Evolutionary conservation across 64 coral and sea anemone species (phyloP).

Genomic region (Pachyseris speciosa): DNA sequence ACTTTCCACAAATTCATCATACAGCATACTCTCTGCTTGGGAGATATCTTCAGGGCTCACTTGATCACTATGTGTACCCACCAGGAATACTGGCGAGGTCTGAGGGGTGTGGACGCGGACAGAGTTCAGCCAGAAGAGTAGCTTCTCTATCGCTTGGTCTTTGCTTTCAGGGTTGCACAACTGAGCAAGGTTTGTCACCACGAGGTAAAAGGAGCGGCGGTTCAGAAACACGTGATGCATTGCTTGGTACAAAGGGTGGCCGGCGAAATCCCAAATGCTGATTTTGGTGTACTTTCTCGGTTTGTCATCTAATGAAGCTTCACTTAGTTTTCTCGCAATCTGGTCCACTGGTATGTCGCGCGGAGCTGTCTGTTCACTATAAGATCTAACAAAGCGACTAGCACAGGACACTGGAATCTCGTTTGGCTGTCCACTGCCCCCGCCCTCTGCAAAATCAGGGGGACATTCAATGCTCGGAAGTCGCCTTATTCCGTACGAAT

Average conservation of each 20-base stretch:
- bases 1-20: constrained; percentile 1
- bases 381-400: not conserved
- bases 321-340: not conserved
- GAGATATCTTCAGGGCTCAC: constrained; percentile 35
- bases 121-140: constrained; percentile 87
- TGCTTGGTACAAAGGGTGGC: constrained; percentile 78
- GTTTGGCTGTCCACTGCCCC: not conserved
- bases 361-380: not conserved
- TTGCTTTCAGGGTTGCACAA: not conserved
- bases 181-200: constrained; percentile 65
- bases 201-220: constrained; percentile 68
- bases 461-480: constrained; percentile 6
- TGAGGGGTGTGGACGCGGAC: constrained; percentile 67
- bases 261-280: constrained; percentile 88
- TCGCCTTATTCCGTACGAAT: not conserved
- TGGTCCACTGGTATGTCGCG: not conserved
- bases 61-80: constrained; percentile 67
- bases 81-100: constrained; percentile 67
- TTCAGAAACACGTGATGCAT: constrained; percentile 93
- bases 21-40: constrained; percentile 3
- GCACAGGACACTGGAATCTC: not conserved
- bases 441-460: not conserved
- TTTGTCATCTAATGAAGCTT: not conserved
- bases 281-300: constrained; percentile 55
- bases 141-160: not conserved